Base-by-base conservation (phyloP, 2,888 invertebrate species). In the Scaptomyza cyrtandrae region DNA sequence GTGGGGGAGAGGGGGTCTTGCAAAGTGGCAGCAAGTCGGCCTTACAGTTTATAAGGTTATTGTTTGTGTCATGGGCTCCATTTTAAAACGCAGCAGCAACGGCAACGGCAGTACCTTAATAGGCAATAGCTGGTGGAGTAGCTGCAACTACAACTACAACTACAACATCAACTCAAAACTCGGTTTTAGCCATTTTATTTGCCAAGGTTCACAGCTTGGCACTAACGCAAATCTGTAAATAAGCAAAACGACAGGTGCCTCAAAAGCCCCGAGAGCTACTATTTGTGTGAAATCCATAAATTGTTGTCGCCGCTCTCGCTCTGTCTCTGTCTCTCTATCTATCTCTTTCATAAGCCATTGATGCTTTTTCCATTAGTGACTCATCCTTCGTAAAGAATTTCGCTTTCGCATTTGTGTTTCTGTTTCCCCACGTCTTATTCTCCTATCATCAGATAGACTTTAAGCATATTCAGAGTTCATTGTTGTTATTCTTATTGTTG, bases 301-400 rank as follows among this genome's bases (percentile, higher is more conserved):
- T 83, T 84, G 80, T 64, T 65, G 67, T 75, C 74, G 59, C 79
- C 81, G 69, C 39, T 78, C 58, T 66, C 65, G 60, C 56, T 35
- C 6, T 37, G n/a, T 1, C 37, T 37, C 37, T 6, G 6, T 6
- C 37, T 2, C 58, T 64, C 63, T 16, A 16, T 16, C 16, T 10
- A 3, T 16, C 14, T 39, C 2, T 78, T 84, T 80, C 65, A 64
- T 85, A 85, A 85, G 86, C 85, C 76, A 75, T 85, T 87, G 87
- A 87, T 85, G 78, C 87, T 59, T 80, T 85, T 85, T 87, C 86
- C 87, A 85, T 87, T 85, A 85, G 80, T 80, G 80, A 29, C 49
- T 66, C 53, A 50, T 45, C 41, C 41, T 41, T 16, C 16, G 16
- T 16, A 10, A 16, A 10, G 41, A 16, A 10, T 41, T 41, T 41